These are phyloP conservation scores for Drosophila austrosaltans DNA, from an alignment of 2,888 invertebrate species.

Conservation along the genomic window DNA sequence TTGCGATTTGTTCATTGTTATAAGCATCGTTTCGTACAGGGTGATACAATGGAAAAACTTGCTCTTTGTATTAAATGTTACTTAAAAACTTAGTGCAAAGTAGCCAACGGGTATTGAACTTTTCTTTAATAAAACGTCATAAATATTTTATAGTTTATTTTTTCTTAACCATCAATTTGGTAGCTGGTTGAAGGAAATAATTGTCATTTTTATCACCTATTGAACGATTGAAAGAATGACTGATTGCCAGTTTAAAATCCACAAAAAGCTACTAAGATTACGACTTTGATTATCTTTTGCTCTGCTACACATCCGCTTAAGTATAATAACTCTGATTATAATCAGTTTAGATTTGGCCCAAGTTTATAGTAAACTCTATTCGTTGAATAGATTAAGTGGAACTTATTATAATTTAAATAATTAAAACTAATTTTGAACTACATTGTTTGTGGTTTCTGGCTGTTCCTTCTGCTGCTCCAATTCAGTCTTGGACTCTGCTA, in stretches of 20 bases:
- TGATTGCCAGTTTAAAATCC: background rate
- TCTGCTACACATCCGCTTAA: background rate
- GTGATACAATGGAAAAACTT: conserved; percentile 35
- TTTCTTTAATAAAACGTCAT: too few relatives aligned
- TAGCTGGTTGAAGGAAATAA: background rate
- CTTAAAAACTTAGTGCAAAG: too few relatives aligned
- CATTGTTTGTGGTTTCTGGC: background rate
- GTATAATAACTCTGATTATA: background rate
- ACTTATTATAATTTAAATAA: background rate
- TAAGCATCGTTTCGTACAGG: conserved; percentile 50
- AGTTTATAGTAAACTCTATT: background rate
- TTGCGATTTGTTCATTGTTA: conserved; percentile 20
- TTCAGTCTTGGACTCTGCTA: background rate
- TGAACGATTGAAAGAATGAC: background rate
- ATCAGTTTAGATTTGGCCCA: background rate
- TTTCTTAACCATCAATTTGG: background rate
- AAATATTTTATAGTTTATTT: too few relatives aligned
- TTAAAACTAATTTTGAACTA: background rate
- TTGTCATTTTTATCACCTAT: background rate
- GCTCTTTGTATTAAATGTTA: background rate
- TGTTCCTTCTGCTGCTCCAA: background rate
- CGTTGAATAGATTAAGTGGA: background rate
- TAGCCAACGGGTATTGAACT: too few relatives aligned
- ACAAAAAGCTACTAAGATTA: background rate
- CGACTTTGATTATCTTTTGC: background rate